A percentile compares a stretch with the other conserved stretches of the same genome.
phyloP scores from a whole-genome alignment of 2,888 invertebrate species.

The Bombyx huttoni region DNA sequence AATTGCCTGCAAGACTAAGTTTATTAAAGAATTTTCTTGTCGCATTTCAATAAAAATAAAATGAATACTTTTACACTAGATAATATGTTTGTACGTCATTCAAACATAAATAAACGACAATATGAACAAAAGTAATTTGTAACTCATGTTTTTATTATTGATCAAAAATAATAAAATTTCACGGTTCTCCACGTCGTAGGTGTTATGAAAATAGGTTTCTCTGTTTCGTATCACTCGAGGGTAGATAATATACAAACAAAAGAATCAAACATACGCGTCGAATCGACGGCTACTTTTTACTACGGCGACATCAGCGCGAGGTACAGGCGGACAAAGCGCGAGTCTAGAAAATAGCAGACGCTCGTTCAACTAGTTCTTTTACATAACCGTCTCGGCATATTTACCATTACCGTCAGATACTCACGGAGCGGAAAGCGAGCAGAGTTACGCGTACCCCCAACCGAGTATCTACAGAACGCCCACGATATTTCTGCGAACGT shows the following conservation, averaged over 20 bases:
- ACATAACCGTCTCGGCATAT: slow-evolving; percentile 33
- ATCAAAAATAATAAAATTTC: slow-evolving; percentile 15
- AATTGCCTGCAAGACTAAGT: background rate
- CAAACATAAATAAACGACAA: background rate
- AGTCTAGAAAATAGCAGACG: slow-evolving; percentile 19
- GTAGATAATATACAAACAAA: slow-evolving; percentile 53
- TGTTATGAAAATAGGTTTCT: slow-evolving; percentile 45
- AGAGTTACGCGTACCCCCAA: background rate
- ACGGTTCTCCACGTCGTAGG: slow-evolving; percentile 12
- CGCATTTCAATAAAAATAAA: background rate
- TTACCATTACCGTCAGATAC: slow-evolving; percentile 50
- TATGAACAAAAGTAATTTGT: background rate
- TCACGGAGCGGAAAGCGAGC: slow-evolving; percentile 12
- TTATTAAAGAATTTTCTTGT: background rate
- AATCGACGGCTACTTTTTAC: slow-evolving; percentile 49
- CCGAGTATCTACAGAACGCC: slow-evolving; percentile 20
- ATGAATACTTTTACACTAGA: background rate
- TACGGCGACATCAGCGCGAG: slow-evolving; percentile 29
- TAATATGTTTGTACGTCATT: background rate
- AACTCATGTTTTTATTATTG: slow-evolving; percentile 7
- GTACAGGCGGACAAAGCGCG: slow-evolving; percentile 21
- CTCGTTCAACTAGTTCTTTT: slow-evolving; percentile 12
- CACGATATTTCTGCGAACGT: slow-evolving; percentile 31
- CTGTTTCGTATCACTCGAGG: slow-evolving; percentile 38
- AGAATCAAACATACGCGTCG: slow-evolving; percentile 58